These are phyloP conservation scores for Aurelia aurita DNA, from an alignment of 30 jellyfish, hydroid and myxozoan genomes.

Conservation along the genomic window DNA sequence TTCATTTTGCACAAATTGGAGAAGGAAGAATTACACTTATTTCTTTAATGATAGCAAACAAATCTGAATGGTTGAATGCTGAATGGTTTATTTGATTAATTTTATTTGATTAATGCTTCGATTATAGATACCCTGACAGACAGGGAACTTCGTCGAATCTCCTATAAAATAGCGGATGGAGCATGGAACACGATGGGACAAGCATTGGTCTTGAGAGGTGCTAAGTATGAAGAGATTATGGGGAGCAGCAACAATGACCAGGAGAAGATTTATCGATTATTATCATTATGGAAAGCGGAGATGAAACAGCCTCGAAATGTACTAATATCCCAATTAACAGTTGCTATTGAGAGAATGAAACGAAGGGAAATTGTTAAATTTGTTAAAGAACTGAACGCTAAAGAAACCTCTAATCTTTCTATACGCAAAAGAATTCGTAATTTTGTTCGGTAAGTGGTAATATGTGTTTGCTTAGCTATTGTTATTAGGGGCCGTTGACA, in stretches of 20 bases:
- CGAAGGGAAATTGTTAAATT: constrained; percentile 83
- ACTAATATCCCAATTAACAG: constrained; percentile 55
- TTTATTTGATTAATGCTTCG: too few species aligned
- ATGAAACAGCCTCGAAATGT: constrained; percentile 57
- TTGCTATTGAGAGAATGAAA: constrained; percentile 68
- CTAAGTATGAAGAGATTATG: constrained; percentile 66
- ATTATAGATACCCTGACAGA: constrained; percentile 81
- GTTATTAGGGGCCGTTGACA: too few species aligned
- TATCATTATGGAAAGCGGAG: constrained; percentile 70
- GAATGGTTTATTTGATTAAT: too few species aligned
- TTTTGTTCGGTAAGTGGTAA: constrained; percentile 47
- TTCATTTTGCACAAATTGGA: too few species aligned
- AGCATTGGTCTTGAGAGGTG: constrained; percentile 56
- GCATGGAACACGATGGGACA: constrained; percentile 82
- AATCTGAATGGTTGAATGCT: too few species aligned
- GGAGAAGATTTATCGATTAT: constrained; percentile 80
- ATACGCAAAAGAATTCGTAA: constrained; percentile 58
- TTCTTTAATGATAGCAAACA: too few species aligned
- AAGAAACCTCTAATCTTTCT: constrained; percentile 50
- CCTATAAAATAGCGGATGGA: constrained; percentile 83
- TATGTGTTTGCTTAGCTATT: too few species aligned
- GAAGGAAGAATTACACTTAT: too few species aligned
- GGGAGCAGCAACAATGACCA: constrained; percentile 54
- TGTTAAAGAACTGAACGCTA: constrained; percentile 70
- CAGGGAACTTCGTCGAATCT: constrained; percentile 89